Evolutionary conservation across 1,140 invertebrate species (phyloP), one percentile per base, ranked within the genome.

Genomic region (Theocolax elegans): DNA sequence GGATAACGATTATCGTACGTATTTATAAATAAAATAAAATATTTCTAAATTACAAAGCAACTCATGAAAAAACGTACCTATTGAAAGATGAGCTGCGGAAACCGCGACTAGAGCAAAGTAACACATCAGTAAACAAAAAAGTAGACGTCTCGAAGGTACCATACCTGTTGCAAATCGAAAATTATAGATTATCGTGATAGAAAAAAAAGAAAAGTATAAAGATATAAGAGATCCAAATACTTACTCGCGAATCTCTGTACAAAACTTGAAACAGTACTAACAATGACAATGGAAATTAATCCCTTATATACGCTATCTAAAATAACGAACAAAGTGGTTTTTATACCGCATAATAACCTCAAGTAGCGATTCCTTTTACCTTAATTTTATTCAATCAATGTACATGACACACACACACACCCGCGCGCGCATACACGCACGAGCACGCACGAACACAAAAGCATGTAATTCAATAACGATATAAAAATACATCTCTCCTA

Each of bases 331-430:
- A 29, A 19, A 51, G 29, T 0, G 13, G 54, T 62, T 17, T 59
- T 25, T 51, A 15, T 38, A 23, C 17, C 15, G 13, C 31, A 15
- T 63, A 69, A 58, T 70, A 23, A 19, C 51, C 42, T 66, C 69
- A 62, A 38, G 46, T 23, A 19, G 69, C 4, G 62, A 65, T 49
- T 51, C 21, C 53, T 59, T 71, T 66, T 48, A 1, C n/a, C 29
- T 13, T 51, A 49, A 65, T 71, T 71, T 15, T 7, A 60, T 71
- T 66, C n/a, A 3, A 38, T 62, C n/a, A n/a, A n/a, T n/a, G n/a
- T n/a, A n/a, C n/a, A n/a, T n/a, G n/a, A n/a, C n/a, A n/a, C n/a
- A n/a, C n/a, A n/a, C n/a, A n/a, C n/a, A n/a, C n/a, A n/a, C n/a
- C n/a, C n/a, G n/a, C n/a, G n/a, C n/a, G n/a, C n/a, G n/a, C n/a